These are phyloP conservation scores for Monomorium pharaonis DNA, from an alignment of 1,140 invertebrate species.

Conservation along the genomic window DNA sequence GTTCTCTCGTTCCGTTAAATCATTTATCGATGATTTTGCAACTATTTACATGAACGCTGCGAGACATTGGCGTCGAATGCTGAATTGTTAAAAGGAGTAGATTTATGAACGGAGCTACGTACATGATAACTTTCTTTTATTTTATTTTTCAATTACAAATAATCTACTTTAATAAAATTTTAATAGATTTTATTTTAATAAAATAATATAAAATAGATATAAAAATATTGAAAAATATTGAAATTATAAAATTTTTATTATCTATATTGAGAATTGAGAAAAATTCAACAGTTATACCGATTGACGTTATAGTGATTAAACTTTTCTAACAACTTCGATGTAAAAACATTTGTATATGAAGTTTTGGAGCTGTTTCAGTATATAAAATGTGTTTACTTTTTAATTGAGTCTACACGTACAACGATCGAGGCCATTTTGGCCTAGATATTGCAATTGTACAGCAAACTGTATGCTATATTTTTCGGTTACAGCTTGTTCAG, in stretches of 20 bases:
- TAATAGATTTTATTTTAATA: not conserved
- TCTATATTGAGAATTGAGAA: not conserved
- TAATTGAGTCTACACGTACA: slow-evolving; percentile 20
- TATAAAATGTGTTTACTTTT: slow-evolving; percentile 17
- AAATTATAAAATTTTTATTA: not conserved
- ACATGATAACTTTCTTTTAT: slow-evolving; percentile 5
- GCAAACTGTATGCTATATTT: slow-evolving; percentile 9
- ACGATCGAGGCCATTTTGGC: not conserved
- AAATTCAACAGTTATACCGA: not conserved
- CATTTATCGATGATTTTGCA: slow-evolving; percentile 60
- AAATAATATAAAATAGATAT: not conserved
- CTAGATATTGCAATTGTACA: slow-evolving; percentile 1
- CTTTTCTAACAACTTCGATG: not conserved
- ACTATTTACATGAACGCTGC: slow-evolving; percentile 31
- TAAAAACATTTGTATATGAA: not conserved
- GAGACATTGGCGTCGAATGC: not conserved
- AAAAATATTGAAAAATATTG: not conserved
- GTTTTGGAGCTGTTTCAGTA: not conserved
- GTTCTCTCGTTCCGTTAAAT: slow-evolving; percentile 50
- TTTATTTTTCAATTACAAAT: slow-evolving; percentile 4
- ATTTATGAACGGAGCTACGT: slow-evolving; percentile 4
- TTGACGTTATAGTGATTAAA: no score
- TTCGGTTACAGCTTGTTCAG: slow-evolving; percentile 28
- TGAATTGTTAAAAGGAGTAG: slow-evolving; percentile 15
- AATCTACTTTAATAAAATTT: not conserved